These are phyloP conservation scores for Hippocampus mohnikei DNA, from an alignment of 2,113 vertebrate species.

Conservation along the genomic window DNA sequence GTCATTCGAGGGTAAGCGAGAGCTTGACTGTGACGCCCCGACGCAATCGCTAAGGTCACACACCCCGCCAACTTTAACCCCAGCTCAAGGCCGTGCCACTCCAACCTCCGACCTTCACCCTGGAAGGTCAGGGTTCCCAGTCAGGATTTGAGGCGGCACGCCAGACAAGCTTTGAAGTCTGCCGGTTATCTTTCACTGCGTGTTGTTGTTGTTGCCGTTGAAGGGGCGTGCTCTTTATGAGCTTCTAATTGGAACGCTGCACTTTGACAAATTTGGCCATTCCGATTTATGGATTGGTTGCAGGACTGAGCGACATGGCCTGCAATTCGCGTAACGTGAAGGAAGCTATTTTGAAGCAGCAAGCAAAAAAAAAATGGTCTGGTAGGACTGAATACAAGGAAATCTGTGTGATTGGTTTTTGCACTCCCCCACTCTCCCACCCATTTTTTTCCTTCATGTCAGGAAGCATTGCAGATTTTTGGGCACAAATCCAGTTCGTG, in stretches of 20 bases:
- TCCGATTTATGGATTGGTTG: background rate
- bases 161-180: constrained; percentile 51
- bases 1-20: constrained; percentile 47
- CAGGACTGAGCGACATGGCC: background rate
- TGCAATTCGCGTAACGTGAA: background rate
- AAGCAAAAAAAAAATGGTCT: background rate
- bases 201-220: constrained; percentile 42
- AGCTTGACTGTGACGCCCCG: constrained; percentile 41
- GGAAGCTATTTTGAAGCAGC: too few relatives aligned
- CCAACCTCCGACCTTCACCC: constrained; percentile 1
- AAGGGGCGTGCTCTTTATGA: background rate
- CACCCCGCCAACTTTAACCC: constrained; percentile 56
- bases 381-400: background rate
- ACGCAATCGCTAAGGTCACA: constrained; percentile 56
- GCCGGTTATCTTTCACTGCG: constrained; percentile 40
- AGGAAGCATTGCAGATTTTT: too few relatives aligned
- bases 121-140: constrained; percentile 22
- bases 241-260: background rate
- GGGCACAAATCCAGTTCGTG: too few relatives aligned
- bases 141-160: constrained; percentile 16
- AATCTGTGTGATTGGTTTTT: background rate
- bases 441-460: too few relatives aligned
- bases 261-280: constrained; percentile 17
- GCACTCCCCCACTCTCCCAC: too few relatives aligned
- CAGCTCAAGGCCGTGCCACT: constrained; percentile 2